These are phyloP conservation scores for Dexiosoma caninum DNA, from an alignment of 2,888 invertebrate species.

Conservation along the genomic window DNA sequence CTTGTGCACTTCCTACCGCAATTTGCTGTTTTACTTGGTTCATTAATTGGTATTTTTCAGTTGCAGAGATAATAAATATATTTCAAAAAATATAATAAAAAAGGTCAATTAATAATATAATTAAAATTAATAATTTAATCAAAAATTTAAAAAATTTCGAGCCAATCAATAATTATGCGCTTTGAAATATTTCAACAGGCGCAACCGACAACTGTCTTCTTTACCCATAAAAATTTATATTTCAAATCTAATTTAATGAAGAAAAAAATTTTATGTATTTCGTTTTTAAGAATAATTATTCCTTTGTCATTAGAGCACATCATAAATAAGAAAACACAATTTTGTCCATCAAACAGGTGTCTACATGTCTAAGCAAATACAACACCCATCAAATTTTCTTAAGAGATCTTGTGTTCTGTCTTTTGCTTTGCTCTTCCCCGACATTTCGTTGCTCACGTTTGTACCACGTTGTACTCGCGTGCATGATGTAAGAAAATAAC, in stretches of 20 bases:
- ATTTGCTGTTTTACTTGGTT: no score
- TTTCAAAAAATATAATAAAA: no score
- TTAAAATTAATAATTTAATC: no score
- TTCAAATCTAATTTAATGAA: neutral
- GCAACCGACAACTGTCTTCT: no score
- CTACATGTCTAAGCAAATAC: constrained; percentile 43
- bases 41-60: no score
- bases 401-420: constrained; percentile 16
- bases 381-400: constrained; percentile 30
- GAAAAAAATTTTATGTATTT: no score
- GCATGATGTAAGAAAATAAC: neutral
- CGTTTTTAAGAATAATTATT: constrained; percentile 12
- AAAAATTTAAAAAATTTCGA: no score
- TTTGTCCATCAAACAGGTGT: constrained; percentile 45
- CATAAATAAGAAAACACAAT: neutral
- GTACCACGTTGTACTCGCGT: neutral
- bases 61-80: no score
- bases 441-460: neutral
- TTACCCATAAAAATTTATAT: neutral
- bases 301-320: neutral
- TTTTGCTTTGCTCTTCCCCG: constrained; percentile 10
- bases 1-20: no score
- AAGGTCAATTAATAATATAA: no score
- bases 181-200: no score
- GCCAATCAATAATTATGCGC: no score